Conservation (phyloP, 2,888 invertebrate species). For the Nomada ferruginata region DNA sequence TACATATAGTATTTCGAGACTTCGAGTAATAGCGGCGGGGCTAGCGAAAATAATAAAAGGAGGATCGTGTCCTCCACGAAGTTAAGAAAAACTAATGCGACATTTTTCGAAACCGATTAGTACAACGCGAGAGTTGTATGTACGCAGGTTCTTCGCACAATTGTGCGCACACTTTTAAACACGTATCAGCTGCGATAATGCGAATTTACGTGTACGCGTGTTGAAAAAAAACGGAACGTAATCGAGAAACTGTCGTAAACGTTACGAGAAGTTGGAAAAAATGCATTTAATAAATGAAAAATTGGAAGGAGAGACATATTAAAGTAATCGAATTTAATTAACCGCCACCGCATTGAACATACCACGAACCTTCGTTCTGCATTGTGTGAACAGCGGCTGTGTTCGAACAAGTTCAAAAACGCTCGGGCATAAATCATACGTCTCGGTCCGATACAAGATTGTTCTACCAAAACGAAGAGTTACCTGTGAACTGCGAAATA, state of each 20-base stretch:
- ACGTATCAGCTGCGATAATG: neutral
- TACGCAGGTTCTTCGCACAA: slow-evolving; percentile 23
- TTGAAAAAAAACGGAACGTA: slow-evolving; percentile 7
- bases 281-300: neutral
- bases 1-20: slow-evolving; percentile 12
- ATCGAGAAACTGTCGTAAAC: slow-evolving; percentile 1
- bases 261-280: neutral
- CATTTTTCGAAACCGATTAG: slow-evolving; percentile 6
- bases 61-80: neutral
- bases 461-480: slow-evolving; percentile 57
- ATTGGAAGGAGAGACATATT: neutral
- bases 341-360: slow-evolving; percentile 12
- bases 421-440: slow-evolving; percentile 21
- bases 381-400: slow-evolving; percentile 41
- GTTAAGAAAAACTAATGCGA: slow-evolving; percentile 4
- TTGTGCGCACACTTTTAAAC: slow-evolving; percentile 10
- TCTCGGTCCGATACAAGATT: slow-evolving; percentile 41
- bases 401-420: slow-evolving; percentile 23
- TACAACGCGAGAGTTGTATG: slow-evolving; percentile 16
- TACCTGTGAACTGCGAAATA: slow-evolving; percentile 59
- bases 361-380: slow-evolving; percentile 9
- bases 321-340: slow-evolving; percentile 32
- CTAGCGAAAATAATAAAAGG: neutral
- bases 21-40: slow-evolving; percentile 8
- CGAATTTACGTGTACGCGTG: slow-evolving; percentile 6